Evolutionary conservation across 2,797 vertebrate species (phyloP).

Genomic region (Odontamblyopus rebecca): DNA sequence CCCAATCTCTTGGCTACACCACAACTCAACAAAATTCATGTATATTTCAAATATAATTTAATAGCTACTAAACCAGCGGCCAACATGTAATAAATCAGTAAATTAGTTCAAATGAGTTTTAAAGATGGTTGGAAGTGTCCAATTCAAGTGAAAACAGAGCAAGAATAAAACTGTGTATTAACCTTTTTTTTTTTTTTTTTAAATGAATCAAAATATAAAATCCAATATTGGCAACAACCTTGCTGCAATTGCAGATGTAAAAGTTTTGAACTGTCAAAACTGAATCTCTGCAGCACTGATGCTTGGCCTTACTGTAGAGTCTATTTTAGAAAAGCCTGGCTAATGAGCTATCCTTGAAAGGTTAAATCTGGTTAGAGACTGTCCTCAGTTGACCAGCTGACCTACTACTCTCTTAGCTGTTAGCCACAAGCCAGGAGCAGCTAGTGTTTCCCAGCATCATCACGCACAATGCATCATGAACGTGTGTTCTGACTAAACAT

Average conservation of each 20-base stretch:
- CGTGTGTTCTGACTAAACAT: not conserved
- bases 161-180: not conserved
- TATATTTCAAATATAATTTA: not conserved
- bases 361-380: slow-evolving; percentile 3
- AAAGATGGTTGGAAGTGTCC: not conserved
- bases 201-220: not conserved
- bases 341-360: not conserved
- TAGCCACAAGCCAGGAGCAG: not conserved
- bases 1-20: not conserved
- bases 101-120: not conserved
- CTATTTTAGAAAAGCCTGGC: not conserved
- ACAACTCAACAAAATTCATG: not conserved
- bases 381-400: slow-evolving; percentile 6
- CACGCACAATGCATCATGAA: not conserved
- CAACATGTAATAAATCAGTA: not conserved
- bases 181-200: not conserved
- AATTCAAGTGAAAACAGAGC: not conserved
- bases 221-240: not conserved
- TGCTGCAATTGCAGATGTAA: not conserved
- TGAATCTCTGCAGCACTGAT: not conserved
- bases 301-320: not conserved
- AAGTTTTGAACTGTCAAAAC: not conserved
- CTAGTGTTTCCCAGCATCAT: not conserved
- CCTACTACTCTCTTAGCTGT: not conserved
- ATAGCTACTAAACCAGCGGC: not conserved